Conservation (phyloP, 2,888 invertebrate species). For the Chrysotoxum bicinctum region DNA sequence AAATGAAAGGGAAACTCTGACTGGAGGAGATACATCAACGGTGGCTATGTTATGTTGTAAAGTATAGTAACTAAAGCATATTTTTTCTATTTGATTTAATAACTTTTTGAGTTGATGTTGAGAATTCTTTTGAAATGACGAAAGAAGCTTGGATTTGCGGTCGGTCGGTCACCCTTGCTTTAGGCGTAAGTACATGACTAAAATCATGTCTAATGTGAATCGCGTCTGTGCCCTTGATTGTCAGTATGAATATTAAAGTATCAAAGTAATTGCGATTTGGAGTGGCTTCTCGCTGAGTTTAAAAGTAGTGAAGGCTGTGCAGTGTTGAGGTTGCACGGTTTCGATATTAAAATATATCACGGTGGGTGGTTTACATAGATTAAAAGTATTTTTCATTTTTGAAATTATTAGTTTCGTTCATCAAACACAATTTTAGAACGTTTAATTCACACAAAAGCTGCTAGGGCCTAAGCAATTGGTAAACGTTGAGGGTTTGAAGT, state of each 20-base stretch:
- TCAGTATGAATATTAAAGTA: slow-evolving; percentile 3
- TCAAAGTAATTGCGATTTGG: slow-evolving; percentile 47
- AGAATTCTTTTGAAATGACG: too few species aligned
- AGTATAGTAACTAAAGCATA: background rate
- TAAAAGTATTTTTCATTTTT: background rate
- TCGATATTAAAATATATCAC: slow-evolving; percentile 12
- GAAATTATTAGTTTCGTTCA: background rate
- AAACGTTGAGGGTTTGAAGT: too few species aligned
- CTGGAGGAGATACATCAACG: background rate
- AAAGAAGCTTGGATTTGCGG: background rate
- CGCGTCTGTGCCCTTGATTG: slow-evolving; percentile 12
- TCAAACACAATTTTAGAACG: background rate
- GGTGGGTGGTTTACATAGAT: slow-evolving; percentile 28
- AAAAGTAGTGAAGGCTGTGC: slow-evolving; percentile 45
- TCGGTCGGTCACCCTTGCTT: slow-evolving; percentile 18
- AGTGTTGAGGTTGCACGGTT: slow-evolving; percentile 16
- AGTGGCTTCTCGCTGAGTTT: slow-evolving; percentile 44
- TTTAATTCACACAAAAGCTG: background rate
- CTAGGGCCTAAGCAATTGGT: too few species aligned
- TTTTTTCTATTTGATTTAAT: background rate
- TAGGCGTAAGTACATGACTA: background rate
- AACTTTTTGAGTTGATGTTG: background rate
- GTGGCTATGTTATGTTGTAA: background rate
- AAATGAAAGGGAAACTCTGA: background rate
- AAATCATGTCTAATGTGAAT: slow-evolving; percentile 22